These are phyloP conservation scores for Drosophila ogumai DNA, from an alignment of 1,140 invertebrate species.

Conservation along the genomic window DNA sequence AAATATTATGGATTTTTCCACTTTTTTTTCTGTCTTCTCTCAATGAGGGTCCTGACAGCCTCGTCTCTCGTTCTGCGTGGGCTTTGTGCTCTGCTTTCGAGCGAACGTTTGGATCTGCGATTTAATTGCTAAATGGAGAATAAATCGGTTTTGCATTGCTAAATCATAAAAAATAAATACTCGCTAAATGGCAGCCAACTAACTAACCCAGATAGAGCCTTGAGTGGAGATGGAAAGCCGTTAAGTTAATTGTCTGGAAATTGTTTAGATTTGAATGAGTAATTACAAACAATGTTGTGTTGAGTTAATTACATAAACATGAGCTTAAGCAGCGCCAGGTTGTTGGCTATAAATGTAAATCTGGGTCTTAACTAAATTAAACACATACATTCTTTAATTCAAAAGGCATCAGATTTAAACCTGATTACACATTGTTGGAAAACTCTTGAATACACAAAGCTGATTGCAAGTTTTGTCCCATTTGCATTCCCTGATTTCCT, in stretches of 20 bases:
- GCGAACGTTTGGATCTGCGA: constrained; percentile 24
- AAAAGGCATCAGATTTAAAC: not conserved
- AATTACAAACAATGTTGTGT: constrained; percentile 8
- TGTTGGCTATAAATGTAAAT: not conserved
- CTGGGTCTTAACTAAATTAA: not conserved
- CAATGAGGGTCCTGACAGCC: constrained; percentile 12
- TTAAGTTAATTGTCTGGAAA: constrained; percentile 23
- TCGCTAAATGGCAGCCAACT: constrained; percentile 30
- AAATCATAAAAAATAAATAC: constrained; percentile 15
- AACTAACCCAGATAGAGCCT: constrained; percentile 24
- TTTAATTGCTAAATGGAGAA: constrained; percentile 36
- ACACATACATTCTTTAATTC: not conserved
- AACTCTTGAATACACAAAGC: constrained; percentile 2
- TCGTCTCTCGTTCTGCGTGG: constrained; percentile 29
- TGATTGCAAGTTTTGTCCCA: constrained; percentile 8
- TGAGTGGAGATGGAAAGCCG: not conserved
- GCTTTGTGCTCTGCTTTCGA: constrained; percentile 37
- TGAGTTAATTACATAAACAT: constrained; percentile 3
- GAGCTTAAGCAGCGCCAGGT: not conserved
- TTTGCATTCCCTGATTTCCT: constrained; percentile 14
- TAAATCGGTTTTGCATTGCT: constrained; percentile 19
- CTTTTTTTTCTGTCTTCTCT: constrained; percentile 12
- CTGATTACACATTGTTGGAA: not conserved
- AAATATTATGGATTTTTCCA: constrained; percentile 50
- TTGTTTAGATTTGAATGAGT: constrained; percentile 18